These are phyloP conservation scores for Nematolebias whitei DNA, from an alignment of 2,113 vertebrate genomes.

Conservation along the genomic window DNA sequence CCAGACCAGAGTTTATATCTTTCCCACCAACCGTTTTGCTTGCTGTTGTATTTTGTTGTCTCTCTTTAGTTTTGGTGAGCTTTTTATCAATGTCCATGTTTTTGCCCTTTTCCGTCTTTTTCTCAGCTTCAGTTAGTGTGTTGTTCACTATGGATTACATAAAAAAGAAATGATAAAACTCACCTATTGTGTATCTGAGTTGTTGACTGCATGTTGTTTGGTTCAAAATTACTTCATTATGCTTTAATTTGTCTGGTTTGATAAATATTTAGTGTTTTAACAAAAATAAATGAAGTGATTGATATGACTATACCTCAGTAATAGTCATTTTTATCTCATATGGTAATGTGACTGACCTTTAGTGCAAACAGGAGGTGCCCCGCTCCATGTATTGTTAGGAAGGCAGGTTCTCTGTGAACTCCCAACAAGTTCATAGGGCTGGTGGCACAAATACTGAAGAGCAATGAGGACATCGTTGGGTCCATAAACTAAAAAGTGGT, in stretches of 20 bases:
- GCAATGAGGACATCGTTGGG: slow-evolving; percentile 86
- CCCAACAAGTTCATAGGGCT: slow-evolving; percentile 89
- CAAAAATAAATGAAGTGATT: no score
- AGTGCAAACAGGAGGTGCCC: slow-evolving; percentile 88
- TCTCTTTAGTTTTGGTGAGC: slow-evolving; percentile 40
- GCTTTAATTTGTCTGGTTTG: no score
- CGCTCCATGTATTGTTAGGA: slow-evolving; percentile 89
- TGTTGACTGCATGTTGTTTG: no score
- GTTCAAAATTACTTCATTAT: no score
- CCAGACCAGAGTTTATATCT: slow-evolving; percentile 37
- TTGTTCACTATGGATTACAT: slow-evolving; percentile 70
- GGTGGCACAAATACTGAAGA: slow-evolving; percentile 91
- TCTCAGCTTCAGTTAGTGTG: slow-evolving; percentile 64
- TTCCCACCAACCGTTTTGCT: slow-evolving; percentile 30
- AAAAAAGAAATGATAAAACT: slow-evolving; percentile 4
- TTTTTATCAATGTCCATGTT: slow-evolving; percentile 53
- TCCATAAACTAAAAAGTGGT: slow-evolving; percentile 89
- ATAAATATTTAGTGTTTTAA: no score
- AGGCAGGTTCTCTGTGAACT: slow-evolving; percentile 88
- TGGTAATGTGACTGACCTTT: slow-evolving; percentile 81
- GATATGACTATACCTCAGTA: not conserved
- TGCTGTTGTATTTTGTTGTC: slow-evolving; percentile 43
- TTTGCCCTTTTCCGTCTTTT: slow-evolving; percentile 33
- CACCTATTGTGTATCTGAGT: no score
- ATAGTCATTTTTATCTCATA: not conserved